Evolutionary conservation across 1,140 invertebrate species (phyloP).

Genomic region (Hyphantria cunea): DNA sequence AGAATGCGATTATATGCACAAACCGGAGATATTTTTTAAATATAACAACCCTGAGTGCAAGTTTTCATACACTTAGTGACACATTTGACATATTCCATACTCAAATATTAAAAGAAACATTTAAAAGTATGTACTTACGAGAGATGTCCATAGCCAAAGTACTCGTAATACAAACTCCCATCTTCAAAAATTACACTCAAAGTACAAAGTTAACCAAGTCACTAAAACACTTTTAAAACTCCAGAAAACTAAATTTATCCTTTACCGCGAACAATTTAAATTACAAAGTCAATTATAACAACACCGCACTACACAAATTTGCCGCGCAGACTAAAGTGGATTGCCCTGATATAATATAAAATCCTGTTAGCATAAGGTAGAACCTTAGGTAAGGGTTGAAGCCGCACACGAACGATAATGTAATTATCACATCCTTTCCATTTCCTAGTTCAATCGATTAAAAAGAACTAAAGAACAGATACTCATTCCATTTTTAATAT

Average conservation of each 20-base stretch:
- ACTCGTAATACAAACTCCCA: constrained; percentile 67
- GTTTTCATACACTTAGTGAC: neutral
- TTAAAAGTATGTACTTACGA: constrained; percentile 53
- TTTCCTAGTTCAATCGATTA: constrained; percentile 10
- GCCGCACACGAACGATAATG: constrained; percentile 19
- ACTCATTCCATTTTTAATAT: constrained; percentile 8
- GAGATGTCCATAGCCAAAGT: constrained; percentile 69
- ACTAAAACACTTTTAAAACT: constrained; percentile 1
- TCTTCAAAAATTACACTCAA: constrained; percentile 30
- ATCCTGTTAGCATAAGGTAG: constrained; percentile 19
- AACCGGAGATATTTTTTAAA: neutral
- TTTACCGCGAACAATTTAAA: neutral
- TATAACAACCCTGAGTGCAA: neutral
- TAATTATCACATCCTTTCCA: constrained; percentile 21
- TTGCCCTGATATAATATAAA: constrained; percentile 20
- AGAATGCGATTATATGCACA: neutral
- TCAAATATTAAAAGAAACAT: too few relatives aligned
- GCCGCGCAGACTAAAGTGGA: constrained; percentile 4
- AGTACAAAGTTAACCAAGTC: constrained; percentile 18
- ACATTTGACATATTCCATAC: too few relatives aligned
- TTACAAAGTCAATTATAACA: constrained; percentile 6
- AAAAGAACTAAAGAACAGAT: constrained; percentile 7
- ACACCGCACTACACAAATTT: constrained; percentile 25
- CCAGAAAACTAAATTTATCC: neutral
- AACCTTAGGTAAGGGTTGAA: constrained; percentile 18